Evolutionary conservation across 2,113 vertebrate species (phyloP).

Genomic region (Aegotheles bennettii): DNA sequence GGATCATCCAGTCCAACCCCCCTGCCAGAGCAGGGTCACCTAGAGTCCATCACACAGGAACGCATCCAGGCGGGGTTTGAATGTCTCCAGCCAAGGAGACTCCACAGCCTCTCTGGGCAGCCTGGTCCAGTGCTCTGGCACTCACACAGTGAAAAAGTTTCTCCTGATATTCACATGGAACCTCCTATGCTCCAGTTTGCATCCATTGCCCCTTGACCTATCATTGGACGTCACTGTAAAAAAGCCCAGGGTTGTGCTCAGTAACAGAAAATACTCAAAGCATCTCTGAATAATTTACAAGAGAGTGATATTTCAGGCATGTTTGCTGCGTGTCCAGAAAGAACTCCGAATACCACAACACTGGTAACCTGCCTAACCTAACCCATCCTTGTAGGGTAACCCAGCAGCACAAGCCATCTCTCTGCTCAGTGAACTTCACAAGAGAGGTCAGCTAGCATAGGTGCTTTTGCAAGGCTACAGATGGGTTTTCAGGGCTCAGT

Average conservation of each 20-base stretch:
- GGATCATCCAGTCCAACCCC: too few species aligned
- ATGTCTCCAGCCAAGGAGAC: too few species aligned
- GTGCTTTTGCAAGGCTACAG: not conserved
- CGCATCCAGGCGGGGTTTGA: too few species aligned
- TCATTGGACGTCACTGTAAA: too few species aligned
- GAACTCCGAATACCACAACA: not conserved
- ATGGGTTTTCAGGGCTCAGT: not conserved
- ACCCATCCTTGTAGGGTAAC: not conserved
- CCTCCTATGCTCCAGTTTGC: too few species aligned
- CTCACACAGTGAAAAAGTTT: too few species aligned
- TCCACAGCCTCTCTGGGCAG: too few species aligned
- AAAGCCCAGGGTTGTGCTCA: not conserved
- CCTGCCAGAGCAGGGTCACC: too few species aligned
- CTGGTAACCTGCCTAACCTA: not conserved
- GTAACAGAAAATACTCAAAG: not conserved
- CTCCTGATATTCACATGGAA: too few species aligned
- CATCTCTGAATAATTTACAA: not conserved
- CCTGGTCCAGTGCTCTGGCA: too few species aligned
- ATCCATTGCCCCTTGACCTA: too few species aligned
- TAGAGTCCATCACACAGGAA: too few species aligned
- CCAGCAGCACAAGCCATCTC: not conserved
- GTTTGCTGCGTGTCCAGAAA: not conserved
- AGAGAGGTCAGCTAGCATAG: not conserved
- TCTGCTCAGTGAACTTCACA: not conserved
- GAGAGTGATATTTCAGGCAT: not conserved